Evolutionary conservation across 1,140 invertebrate genomes (phyloP), one percentile per base, ranked within the genome.

Genomic region (Drosophila albomicans): DNA sequence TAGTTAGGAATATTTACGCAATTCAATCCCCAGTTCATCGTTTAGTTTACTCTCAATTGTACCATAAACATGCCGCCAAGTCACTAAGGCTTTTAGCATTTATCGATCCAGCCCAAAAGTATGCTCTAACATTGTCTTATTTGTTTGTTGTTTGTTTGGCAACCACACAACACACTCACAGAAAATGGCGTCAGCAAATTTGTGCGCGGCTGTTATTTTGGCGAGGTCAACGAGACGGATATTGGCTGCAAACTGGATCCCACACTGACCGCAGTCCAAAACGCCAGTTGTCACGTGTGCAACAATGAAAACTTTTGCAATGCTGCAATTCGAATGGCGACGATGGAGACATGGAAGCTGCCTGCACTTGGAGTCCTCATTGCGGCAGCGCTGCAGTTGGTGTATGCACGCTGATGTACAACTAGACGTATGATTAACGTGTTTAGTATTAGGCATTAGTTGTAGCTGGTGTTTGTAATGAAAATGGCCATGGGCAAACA

Each of bases 181-280:
- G 85, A 88, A 74, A 85, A 88, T 71, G 85, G 81, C 68, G 75
- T 79, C 5, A 73, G 15, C n/a, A 88, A 89, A 59, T 69, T 75
- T 30, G 81, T 91, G 38, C 75, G 91, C 10, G 88, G 79, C 58
- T 92, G 91, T 45, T 92, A 86, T 32, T 92, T 92, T 32, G 91
- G 91, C 25, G 91, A 92, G 48, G 69, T 89, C 48, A 91, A 92
- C 66, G 84, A 79, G 35, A 92, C 91, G 8, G 74, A 76, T 11
- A 64, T 79, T 20, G 74, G 91, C 64, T 92, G 91, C 57, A 75
- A 64, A 32, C 67, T 91, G 81, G 91, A 92, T 61, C 91, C 91
- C 6, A 79, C 81, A 2, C 48, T 91, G 69, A 73, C 52, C 7
- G 45, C 74, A 6, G 77, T 91, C 7, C 64, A 89, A 25, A 79